A percentile compares a stretch with the other conserved stretches of the same genome.
Conservation (phyloP, 2,113 vertebrate genomes). For the Ceuthmochares aereus region DNA sequence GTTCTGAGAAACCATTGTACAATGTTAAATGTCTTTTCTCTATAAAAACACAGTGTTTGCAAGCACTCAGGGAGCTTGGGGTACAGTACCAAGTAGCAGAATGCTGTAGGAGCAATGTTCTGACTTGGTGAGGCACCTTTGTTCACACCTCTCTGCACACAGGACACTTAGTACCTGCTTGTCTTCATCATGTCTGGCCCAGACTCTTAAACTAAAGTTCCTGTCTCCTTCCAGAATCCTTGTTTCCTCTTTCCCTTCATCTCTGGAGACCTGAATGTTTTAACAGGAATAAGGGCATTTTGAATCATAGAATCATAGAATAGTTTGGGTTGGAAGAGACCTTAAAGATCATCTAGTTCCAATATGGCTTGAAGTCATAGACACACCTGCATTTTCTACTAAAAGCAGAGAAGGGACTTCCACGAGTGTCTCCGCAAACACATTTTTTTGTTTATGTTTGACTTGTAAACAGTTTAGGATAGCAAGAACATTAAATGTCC, state of each 20-base stretch:
- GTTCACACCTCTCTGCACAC: not conserved
- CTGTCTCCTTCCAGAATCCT: not conserved
- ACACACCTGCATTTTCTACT: not conserved
- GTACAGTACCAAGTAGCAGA: not conserved
- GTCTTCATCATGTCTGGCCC: not conserved
- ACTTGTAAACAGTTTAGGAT: not conserved
- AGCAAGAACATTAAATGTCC: not conserved
- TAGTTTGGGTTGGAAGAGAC: too few relatives aligned
- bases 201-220: not conserved
- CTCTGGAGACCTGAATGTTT: not conserved
- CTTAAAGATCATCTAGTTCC: too few relatives aligned
- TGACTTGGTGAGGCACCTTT: not conserved
- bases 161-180: not conserved
- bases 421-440: not conserved
- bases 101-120: not conserved
- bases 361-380: rapidly evolving
- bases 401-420: not conserved
- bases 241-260: rapidly evolving
- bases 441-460: not conserved
- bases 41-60: not conserved
- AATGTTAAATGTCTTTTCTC: not conserved
- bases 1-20: not conserved
- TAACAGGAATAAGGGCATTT: not conserved
- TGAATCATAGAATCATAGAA: too few relatives aligned
- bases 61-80: not conserved